Evolutionary conservation across 2,888 invertebrate genomes (phyloP), one percentile per base, ranked within the genome.

Genomic region (Agrilus mali): DNA sequence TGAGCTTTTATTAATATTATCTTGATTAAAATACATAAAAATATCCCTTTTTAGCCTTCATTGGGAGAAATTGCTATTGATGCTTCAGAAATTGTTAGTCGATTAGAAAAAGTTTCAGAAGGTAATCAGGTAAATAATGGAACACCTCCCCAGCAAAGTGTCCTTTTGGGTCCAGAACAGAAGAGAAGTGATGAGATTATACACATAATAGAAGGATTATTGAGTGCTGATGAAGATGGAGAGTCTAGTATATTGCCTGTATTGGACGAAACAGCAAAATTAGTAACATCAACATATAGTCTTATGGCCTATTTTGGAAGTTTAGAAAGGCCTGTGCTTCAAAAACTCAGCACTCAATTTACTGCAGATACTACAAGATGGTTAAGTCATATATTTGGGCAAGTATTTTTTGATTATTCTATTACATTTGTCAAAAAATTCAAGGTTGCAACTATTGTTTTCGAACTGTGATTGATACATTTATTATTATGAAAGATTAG

Each of bases 351-450:
- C 35, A 79, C 82, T 34, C 80, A 86, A 55, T 78, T 94, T 52
- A 82, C 86, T 1, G 81, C 82, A 27, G 93, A 93, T 60, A 86
- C 88, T 1, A 86, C 87, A 4, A 70, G 86, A 52, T 93, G 93
- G 93, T 71, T 93, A 56, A 79, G 86, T 41, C 82, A 87, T 58
- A 74, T 93, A 59, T 90, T 90, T 69, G 82, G 82, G 85, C 84
- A 62, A 60, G 63, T 51, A 38, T 38, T 6, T 3, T 16, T 10
- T 16, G 12, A 7, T 10, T 35, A 4, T 35, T 8, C 7, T 35
- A 33, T 4, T 33, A 27, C 10, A 27, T 35, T 2, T 2, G 6
- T 16, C 10, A 1, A 7, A 16, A 16, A 10, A 10, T 4, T 16
- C 8, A 12, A 35, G 16, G 15, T 35, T 32, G 14, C 27, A 27